Percentiles rank a stretch among this genome's conserved stretches.
Conservation (phyloP, 2,888 invertebrate genomes). For the Rapana venosa region DNA sequence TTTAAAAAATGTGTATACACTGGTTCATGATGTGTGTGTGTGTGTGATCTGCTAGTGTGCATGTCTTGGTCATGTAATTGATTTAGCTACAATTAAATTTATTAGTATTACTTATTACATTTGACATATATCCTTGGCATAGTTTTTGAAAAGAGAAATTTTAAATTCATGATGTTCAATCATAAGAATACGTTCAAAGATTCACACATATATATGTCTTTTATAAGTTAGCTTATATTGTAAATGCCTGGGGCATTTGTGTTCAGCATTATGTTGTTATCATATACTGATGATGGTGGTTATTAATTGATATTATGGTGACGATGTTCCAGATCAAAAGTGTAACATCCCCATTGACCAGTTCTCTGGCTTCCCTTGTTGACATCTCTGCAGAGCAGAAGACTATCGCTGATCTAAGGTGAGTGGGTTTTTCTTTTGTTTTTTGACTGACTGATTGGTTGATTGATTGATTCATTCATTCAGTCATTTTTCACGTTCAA, state of each 20-base stretch:
- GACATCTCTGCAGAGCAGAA: slow-evolving; percentile 73
- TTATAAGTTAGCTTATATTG: background rate
- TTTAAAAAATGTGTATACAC: background rate
- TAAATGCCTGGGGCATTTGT: background rate
- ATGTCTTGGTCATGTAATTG: background rate
- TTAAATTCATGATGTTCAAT: too few relatives aligned
- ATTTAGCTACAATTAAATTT: background rate
- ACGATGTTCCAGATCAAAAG: slow-evolving; percentile 22
- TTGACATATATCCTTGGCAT: background rate
- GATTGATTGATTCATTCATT: background rate
- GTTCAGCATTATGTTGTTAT: too few relatives aligned
- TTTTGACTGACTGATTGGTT: background rate
- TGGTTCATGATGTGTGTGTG: background rate
- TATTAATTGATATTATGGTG: background rate
- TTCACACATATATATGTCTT: too few relatives aligned
- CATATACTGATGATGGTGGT: too few relatives aligned
- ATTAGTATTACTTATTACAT: background rate
- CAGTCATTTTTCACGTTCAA: background rate
- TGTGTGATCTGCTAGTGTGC: slow-evolving; percentile 13
- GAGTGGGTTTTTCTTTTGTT: background rate
- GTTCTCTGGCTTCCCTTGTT: slow-evolving; percentile 62
- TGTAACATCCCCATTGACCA: slow-evolving; percentile 1
- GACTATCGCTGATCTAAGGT: slow-evolving; percentile 73
- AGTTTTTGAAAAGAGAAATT: too few relatives aligned
- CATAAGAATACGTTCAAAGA: too few relatives aligned